phyloP scores from a whole-genome alignment of 1,140 invertebrate species.

The Drosophila littoralis region DNA sequence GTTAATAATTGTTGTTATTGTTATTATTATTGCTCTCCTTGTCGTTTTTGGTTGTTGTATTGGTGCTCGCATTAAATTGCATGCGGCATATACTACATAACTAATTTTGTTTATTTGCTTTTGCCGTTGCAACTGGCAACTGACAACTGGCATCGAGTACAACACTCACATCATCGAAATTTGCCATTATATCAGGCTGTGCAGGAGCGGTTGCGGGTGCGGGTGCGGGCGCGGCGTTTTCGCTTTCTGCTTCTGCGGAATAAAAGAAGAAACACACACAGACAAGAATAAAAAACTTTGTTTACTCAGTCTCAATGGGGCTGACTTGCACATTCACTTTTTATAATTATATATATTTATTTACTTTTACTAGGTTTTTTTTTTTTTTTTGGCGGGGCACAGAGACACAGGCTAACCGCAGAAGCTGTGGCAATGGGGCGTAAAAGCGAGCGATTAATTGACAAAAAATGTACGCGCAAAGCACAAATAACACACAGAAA shows the following conservation, averaged over 20 bases:
- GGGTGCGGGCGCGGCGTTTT: slow-evolving; percentile 47
- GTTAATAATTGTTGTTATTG: slow-evolving; percentile 51
- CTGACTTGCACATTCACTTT: slow-evolving; percentile 48
- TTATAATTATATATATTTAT: slow-evolving; percentile 39
- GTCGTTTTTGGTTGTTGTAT: not conserved
- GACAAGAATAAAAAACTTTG: slow-evolving; percentile 47
- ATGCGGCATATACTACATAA: slow-evolving; percentile 20
- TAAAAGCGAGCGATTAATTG: slow-evolving; percentile 25
- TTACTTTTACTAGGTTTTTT: slow-evolving; percentile 18
- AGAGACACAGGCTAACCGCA: slow-evolving; percentile 11
- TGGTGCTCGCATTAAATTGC: slow-evolving; percentile 43
- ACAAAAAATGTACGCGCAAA: slow-evolving; percentile 20
- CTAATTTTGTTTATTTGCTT: slow-evolving; percentile 38
- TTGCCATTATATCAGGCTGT: slow-evolving; percentile 75
- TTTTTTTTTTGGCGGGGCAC: not conserved
- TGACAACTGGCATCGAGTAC: slow-evolving; percentile 8
- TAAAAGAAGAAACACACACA: slow-evolving; percentile 43
- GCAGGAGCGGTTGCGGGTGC: not conserved
- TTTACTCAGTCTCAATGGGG: slow-evolving; percentile 15
- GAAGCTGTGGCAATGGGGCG: slow-evolving; percentile 14
- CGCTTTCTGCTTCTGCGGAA: slow-evolving; percentile 72
- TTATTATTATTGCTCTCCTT: slow-evolving; percentile 17
- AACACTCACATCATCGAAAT: slow-evolving; percentile 83
- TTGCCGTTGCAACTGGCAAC: slow-evolving; percentile 42
- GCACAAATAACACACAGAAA: slow-evolving; percentile 8